A percentile compares a stretch with the other conserved stretches of the same genome.
phyloP scores from a whole-genome alignment of 2,797 vertebrate genomes.

The Clarias fuscus region DNA sequence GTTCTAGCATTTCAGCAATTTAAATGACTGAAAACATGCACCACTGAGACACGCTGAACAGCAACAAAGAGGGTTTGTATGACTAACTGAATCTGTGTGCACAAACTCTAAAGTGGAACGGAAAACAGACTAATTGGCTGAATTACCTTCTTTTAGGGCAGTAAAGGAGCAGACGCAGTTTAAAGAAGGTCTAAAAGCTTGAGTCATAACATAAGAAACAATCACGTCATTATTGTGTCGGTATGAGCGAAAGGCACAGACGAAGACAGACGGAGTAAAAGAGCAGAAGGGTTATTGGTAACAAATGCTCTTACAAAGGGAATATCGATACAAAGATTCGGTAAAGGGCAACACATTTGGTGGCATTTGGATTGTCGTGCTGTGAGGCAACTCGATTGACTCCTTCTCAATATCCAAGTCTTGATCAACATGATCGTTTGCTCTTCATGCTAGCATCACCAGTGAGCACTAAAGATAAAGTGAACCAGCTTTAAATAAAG shows the following conservation, averaged over 20 bases:
- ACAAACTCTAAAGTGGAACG: background rate
- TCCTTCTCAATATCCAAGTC: background rate
- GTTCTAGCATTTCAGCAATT: background rate
- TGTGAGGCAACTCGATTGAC: slow-evolving; percentile 5
- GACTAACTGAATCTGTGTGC: background rate
- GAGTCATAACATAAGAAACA: background rate
- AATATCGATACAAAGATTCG: slow-evolving; percentile 19
- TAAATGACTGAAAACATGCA: background rate
- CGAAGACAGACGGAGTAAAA: background rate
- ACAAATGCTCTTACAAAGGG: background rate
- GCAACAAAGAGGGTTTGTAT: slow-evolving; percentile 2
- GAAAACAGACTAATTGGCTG: background rate
- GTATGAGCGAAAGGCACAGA: background rate
- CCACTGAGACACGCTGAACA: background rate
- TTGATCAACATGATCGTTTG: background rate
- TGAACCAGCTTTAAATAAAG: background rate
- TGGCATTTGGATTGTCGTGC: background rate
- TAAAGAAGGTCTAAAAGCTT: background rate
- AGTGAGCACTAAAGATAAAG: background rate
- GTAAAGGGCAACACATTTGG: slow-evolving; percentile 1
- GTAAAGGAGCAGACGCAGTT: background rate
- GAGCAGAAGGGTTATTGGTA: background rate
- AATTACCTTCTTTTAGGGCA: background rate
- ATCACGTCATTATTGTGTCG: background rate
- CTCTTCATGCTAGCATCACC: background rate